Base-by-base conservation (phyloP, 2,113 vertebrate species). In the Chrysemys picta region DNA sequence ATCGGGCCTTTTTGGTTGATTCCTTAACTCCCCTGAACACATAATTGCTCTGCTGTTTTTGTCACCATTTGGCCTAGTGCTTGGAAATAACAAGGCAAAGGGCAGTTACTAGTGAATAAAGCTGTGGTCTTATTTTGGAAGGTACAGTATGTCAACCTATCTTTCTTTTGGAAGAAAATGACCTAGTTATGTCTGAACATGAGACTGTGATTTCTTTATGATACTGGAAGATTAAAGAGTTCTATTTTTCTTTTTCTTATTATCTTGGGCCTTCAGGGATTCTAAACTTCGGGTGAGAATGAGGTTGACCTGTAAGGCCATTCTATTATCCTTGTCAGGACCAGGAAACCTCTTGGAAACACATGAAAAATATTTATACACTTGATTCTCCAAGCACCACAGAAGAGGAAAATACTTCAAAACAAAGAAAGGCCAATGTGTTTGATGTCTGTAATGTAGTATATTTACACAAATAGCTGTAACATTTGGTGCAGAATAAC, bases 261-360 rank as follows among this genome's bases (percentile, higher is more conserved):
- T 97, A 92, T 95, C 75, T 96, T 91, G 35, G 81, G 80, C 42
- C 25, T 97, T 82, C 38, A 92, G 42, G 38, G 72, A 72, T 93
- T 84, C 84, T 95, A 93, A 97, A 96, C 62, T 94, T 22, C 88
- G 69, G 14, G n/a, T 96, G 82, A 91, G 80, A 97, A 98, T 95
- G 57, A 97, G 78, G n/a, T 53, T 97, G 87, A 94, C 82, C 87
- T 92, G 12, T 88, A 89, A 96, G 92, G 35, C 85, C 94, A 94
- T 92, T 89, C 85, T 69, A 91, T 97, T 98, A 95, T 97, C 38
- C 2, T 16, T 87, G 45, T 80, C 80, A 97, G 90, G 38, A 69
- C 89, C 93, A 93, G 52, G 78, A 97, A 97, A 96, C 4, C 72
- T 97, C 92, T 95, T 88, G 91, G 88, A 96, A 97, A 97, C 93